Evolutionary conservation across 2,888 invertebrate species (phyloP).

Genomic region (Polymixis lichenea): DNA sequence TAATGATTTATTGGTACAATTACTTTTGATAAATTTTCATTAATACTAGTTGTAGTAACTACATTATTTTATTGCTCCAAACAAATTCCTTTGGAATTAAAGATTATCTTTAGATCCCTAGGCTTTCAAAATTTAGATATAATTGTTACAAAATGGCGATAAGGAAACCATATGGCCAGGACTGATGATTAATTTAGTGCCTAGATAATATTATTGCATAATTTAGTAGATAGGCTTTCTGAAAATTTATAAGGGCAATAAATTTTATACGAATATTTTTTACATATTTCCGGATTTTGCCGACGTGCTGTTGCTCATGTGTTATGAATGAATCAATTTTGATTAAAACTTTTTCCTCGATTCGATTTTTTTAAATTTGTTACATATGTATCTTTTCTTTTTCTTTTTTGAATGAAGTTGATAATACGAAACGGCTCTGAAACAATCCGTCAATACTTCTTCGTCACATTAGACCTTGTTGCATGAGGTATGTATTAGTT

Average conservation of each 20-base stretch:
- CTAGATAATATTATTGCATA: slow-evolving; percentile 21
- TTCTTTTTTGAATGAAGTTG: background rate
- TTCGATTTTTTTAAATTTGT: background rate
- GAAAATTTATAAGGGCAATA: slow-evolving; percentile 8
- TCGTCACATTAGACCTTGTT: background rate
- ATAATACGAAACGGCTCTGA: background rate
- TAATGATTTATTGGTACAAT: slow-evolving; percentile 13
- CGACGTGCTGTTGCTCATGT: background rate
- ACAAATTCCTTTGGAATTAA: slow-evolving; percentile 26
- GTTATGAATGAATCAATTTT: background rate
- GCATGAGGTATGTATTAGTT: background rate
- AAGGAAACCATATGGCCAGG: background rate
- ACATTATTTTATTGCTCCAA: slow-evolving; percentile 25
- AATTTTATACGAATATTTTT: slow-evolving; percentile 1
- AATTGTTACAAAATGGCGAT: slow-evolving; percentile 23
- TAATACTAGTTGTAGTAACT: slow-evolving; percentile 4
- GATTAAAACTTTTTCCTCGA: background rate
- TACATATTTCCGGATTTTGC: background rate
- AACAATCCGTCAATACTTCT: background rate
- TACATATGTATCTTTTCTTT: background rate
- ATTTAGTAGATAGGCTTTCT: slow-evolving; percentile 6
- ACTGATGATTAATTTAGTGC: slow-evolving; percentile 19
- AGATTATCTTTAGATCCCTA: slow-evolving; percentile 51
- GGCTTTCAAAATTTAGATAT: slow-evolving; percentile 44
- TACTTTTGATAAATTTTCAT: slow-evolving; percentile 28